A percentile compares a stretch with the other conserved stretches of the same genome.
Conservation (phyloP, 1,140 invertebrate species). For the Drosophila melanica region DNA sequence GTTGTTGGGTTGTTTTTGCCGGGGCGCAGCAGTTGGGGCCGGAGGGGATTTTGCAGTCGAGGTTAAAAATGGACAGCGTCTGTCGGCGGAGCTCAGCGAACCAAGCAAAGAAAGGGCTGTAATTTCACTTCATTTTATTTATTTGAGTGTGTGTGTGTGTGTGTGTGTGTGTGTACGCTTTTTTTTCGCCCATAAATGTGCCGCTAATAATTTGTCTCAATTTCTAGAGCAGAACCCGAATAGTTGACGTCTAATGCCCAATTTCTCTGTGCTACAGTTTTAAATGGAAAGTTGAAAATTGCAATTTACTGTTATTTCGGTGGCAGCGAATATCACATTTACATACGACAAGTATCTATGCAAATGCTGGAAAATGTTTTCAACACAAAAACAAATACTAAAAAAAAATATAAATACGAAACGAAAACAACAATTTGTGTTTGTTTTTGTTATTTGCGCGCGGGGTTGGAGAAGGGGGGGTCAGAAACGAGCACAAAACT, state of each 20-base stretch:
- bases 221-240: slow-evolving; percentile 72
- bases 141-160: no score
- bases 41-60: neutral
- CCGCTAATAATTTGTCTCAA: slow-evolving; percentile 76
- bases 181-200: slow-evolving; percentile 40
- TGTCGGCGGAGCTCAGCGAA: slow-evolving; percentile 38
- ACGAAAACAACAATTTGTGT: slow-evolving; percentile 16
- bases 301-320: neutral
- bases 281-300: slow-evolving; percentile 17
- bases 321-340: slow-evolving; percentile 7
- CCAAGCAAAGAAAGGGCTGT: slow-evolving; percentile 58
- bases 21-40: neutral
- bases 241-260: slow-evolving; percentile 4
- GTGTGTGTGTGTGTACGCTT: no score
- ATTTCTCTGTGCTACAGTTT: slow-evolving; percentile 7
- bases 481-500: slow-evolving; percentile 12
- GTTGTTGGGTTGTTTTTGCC: slow-evolving; percentile 1
- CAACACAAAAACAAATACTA: slow-evolving; percentile 16
- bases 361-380: slow-evolving; percentile 17
- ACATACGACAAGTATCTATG: slow-evolving; percentile 42
- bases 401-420: slow-evolving; percentile 16
- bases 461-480: neutral
- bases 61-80: slow-evolving; percentile 27
- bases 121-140: slow-evolving; percentile 61
- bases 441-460: neutral